Base-by-base conservation (phyloP, 2,888 invertebrate species). In the Sphecodes monilicornis region DNA sequence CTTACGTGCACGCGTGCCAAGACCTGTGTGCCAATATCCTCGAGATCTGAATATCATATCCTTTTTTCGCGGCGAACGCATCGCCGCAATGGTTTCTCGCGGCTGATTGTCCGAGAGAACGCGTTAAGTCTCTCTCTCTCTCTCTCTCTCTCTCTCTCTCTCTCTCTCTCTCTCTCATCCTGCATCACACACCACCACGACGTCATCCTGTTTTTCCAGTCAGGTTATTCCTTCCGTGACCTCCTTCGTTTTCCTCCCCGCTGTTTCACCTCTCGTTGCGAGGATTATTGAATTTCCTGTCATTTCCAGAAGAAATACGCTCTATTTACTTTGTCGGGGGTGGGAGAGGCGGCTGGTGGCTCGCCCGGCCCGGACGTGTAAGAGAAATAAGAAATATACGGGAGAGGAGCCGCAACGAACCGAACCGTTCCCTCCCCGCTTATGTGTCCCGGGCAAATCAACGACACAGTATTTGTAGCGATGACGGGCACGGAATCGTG, bases 251-350 rank as follows among this genome's bases (percentile, higher is more conserved):
- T 70, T 72, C 70, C 76, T 29, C 60, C 78, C 76, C 76, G 72
- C 81, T 83, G 81, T 82, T 90, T 86, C 82, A 81, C 84, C 77
- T 90, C 85, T 90, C 91, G 90, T 92, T 91, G 91, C 91, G 88
- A 91, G 91, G 92, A 93, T 94, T 94, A 94, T 94, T 93, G 94
- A 94, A 93, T 94, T 94, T 94, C 90, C 92, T 92, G 94, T 94
- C 93, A 94, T 93, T 92, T 92, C 92, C 93, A 93, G 94, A 94
- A 93, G 94, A 94, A 93, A 93, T 93, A 91, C 92, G 92, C 91
- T 93, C 92, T 93, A 93, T 93, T 93, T 93, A 93, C 93, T 92
- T 85, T 89, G 83, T 79, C 77, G 76, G 43, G 82, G 86, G 84
- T 80, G 50, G 8, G 41, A 2, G 41, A n/a, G 74, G 86, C 60